Evolutionary conservation across 2,113 vertebrate genomes (phyloP).

Genomic region (Eira barbara): DNA sequence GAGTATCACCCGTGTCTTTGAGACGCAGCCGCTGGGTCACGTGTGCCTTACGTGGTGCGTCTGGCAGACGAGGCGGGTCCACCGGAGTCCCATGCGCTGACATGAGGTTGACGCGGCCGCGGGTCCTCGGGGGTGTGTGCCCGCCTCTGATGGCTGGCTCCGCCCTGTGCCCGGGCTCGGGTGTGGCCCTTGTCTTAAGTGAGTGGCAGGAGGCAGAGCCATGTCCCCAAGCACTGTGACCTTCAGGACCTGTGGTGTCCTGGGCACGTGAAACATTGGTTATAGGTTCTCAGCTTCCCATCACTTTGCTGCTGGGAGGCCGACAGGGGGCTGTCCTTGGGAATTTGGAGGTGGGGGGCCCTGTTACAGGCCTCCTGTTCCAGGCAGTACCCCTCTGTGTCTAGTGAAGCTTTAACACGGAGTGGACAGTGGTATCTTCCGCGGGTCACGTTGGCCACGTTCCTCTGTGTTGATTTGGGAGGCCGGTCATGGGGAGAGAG

Average conservation of each 20-base stretch:
- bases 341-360: too few species aligned
- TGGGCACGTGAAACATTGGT: neutral
- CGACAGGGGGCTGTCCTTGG: rapidly evolving
- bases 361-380: too few species aligned
- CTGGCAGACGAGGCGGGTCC: rapidly evolving
- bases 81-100: neutral
- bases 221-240: neutral
- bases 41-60: neutral
- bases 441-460: neutral
- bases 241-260: neutral
- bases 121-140: neutral
- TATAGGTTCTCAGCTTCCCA: neutral
- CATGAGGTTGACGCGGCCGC: rapidly evolving
- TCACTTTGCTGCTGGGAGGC: neutral
- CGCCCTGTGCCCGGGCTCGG: neutral
- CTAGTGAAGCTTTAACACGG: neutral
- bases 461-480: neutral
- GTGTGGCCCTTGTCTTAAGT: neutral
- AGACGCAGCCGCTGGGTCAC: too few species aligned
- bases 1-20: neutral
- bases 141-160: neutral
- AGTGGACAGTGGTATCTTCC: neutral
- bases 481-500: neutral
- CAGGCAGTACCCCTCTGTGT: too few species aligned
- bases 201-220: neutral